Conservation (phyloP, 1,140 invertebrate species). For the Saxidomus purpurata region DNA sequence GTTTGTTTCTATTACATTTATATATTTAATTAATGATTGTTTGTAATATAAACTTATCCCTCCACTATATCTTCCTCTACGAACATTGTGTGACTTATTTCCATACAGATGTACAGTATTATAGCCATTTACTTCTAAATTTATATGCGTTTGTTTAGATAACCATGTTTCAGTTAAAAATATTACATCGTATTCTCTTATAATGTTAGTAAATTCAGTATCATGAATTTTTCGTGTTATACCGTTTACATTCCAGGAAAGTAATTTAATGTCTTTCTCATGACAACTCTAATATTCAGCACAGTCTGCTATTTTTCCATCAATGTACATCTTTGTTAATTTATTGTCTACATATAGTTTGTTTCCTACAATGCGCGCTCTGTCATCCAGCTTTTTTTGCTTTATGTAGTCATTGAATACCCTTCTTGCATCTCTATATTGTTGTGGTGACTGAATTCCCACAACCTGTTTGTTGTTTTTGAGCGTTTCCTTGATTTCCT, state of each 20-base stretch:
- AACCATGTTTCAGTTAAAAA: too few relatives aligned
- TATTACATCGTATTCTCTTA: background rate
- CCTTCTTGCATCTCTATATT: background rate
- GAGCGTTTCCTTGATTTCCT: background rate
- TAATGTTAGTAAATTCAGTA: background rate
- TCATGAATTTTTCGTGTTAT: too few relatives aligned
- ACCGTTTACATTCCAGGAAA: background rate
- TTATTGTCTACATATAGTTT: too few relatives aligned
- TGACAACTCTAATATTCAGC: background rate
- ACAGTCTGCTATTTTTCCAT: background rate
- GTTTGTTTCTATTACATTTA: too few relatives aligned
- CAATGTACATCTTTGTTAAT: background rate
- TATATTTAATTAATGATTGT: background rate
- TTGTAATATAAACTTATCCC: background rate
- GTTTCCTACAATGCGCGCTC: background rate
- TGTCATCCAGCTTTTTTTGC: background rate
- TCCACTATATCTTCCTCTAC: background rate
- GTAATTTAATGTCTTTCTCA: background rate
- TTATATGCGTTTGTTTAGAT: too few relatives aligned
- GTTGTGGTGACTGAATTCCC: background rate
- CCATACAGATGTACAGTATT: background rate
- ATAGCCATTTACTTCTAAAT: background rate
- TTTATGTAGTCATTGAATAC: background rate
- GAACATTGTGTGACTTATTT: background rate
- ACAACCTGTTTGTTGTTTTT: background rate